Percentiles rank a stretch among this genome's conserved stretches.
These are phyloP conservation scores for Saguinus imperator DNA, from an alignment of 2,113 vertebrate species.

Conservation along the genomic window DNA sequence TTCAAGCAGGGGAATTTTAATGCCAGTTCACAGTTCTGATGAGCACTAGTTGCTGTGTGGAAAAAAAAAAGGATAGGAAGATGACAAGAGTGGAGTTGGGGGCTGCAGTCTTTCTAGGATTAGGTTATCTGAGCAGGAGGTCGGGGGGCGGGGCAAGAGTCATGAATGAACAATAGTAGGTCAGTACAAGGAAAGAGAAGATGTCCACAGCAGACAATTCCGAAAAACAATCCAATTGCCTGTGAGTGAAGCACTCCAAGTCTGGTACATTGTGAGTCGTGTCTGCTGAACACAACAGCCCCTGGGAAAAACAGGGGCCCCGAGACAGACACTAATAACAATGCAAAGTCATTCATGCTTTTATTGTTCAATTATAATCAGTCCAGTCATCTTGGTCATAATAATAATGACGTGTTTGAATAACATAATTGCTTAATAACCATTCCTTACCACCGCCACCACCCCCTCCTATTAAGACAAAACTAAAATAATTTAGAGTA, in stretches of 20 bases:
- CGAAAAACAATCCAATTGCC: background rate
- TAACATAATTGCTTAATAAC: conserved; percentile 69
- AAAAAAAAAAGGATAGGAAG: background rate
- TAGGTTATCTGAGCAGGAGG: background rate
- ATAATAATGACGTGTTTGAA: conserved; percentile 78
- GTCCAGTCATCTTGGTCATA: conserved; percentile 71
- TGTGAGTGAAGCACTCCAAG: background rate
- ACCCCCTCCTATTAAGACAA: conserved; percentile 1
- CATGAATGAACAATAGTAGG: background rate
- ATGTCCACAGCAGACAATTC: background rate
- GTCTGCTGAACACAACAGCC: conserved; percentile 44
- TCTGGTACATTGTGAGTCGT: conserved; percentile 29
- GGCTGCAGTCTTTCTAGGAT: background rate
- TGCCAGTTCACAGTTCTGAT: background rate
- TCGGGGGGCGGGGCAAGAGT: background rate
- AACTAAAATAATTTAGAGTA: conserved; percentile 56
- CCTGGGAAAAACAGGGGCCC: conserved; percentile 71
- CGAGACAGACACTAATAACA: conserved; percentile 74
- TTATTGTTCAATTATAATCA: conserved; percentile 79
- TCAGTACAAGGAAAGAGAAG: background rate
- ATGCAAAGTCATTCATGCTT: conserved; percentile 79
- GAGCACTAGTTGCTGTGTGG: background rate
- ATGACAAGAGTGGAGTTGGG: background rate
- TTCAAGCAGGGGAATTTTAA: background rate
- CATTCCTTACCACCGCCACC: conserved; percentile 45